These are phyloP conservation scores for Zootermopsis nevadensis DNA, from an alignment of 2,888 invertebrate genomes.

Conservation along the genomic window DNA sequence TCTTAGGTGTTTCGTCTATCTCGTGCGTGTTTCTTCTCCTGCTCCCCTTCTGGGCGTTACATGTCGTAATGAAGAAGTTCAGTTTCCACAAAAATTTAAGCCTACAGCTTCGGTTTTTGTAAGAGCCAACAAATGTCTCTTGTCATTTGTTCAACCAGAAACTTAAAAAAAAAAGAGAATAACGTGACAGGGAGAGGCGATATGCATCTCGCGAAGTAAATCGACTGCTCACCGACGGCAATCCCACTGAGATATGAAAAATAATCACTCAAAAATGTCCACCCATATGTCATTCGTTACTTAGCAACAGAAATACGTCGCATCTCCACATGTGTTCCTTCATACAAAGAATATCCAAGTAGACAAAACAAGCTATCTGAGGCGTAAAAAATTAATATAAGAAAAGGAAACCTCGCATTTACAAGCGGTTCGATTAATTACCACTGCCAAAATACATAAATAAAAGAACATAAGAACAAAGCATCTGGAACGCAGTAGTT, in stretches of 20 bases:
- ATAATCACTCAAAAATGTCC: slow-evolving; percentile 38
- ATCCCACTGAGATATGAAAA: slow-evolving; percentile 30
- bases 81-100: background rate
- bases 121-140: slow-evolving; percentile 27
- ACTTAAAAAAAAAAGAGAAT: background rate
- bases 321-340: slow-evolving; percentile 13
- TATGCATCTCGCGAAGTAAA: slow-evolving; percentile 35
- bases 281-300: slow-evolving; percentile 38
- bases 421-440: slow-evolving; percentile 29
- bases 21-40: no score
- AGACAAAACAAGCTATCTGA: slow-evolving; percentile 22
- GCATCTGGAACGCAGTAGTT: background rate
- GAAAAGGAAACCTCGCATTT: background rate
- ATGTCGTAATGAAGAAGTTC: background rate
- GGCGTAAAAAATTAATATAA: background rate
- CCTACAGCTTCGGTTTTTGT: background rate
- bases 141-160: slow-evolving; percentile 38
- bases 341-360: slow-evolving; percentile 15
- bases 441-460: slow-evolving; percentile 7
- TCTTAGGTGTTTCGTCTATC: no score
- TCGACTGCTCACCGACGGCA: slow-evolving; percentile 18
- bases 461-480: background rate
- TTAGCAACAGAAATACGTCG: background rate
- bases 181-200: slow-evolving; percentile 11
- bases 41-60: no score